These are phyloP conservation scores for Petrophora chlorosata DNA, from an alignment of 2,888 invertebrate species.

Conservation along the genomic window DNA sequence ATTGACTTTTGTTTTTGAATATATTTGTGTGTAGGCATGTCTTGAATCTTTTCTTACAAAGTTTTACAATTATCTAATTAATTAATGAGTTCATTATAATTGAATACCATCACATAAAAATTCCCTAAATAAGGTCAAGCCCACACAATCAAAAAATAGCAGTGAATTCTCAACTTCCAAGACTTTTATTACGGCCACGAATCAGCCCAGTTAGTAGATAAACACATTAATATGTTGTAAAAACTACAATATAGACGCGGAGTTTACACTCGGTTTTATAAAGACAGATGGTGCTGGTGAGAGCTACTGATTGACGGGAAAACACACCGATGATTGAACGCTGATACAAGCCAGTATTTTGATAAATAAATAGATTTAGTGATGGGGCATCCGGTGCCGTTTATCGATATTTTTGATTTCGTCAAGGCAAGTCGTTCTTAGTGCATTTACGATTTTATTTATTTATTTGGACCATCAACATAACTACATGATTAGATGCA, in stretches of 20 bases:
- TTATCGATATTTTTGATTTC: constrained; percentile 21
- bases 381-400: constrained; percentile 37
- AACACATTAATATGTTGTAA: constrained; percentile 75
- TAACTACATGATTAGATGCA: too few species aligned
- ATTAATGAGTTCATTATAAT: too few species aligned
- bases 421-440: not conserved
- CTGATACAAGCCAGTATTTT: constrained; percentile 77
- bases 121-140: constrained; percentile 20
- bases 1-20: too few species aligned
- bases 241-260: constrained; percentile 67
- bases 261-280: constrained; percentile 75
- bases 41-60: too few species aligned
- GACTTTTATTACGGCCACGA: constrained; percentile 68
- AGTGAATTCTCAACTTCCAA: constrained; percentile 28
- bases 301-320: constrained; percentile 68
- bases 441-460: too few species aligned
- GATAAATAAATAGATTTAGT: constrained; percentile 73
- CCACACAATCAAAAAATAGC: constrained; percentile 22
- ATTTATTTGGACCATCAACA: too few species aligned
- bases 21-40: too few species aligned
- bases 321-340: constrained; percentile 75
- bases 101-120: too few species aligned
- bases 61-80: too few species aligned
- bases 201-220: constrained; percentile 58
- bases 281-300: constrained; percentile 74